These are phyloP conservation scores for Platypus cylindrus DNA, from an alignment of 2,888 invertebrate species.

Conservation along the genomic window DNA sequence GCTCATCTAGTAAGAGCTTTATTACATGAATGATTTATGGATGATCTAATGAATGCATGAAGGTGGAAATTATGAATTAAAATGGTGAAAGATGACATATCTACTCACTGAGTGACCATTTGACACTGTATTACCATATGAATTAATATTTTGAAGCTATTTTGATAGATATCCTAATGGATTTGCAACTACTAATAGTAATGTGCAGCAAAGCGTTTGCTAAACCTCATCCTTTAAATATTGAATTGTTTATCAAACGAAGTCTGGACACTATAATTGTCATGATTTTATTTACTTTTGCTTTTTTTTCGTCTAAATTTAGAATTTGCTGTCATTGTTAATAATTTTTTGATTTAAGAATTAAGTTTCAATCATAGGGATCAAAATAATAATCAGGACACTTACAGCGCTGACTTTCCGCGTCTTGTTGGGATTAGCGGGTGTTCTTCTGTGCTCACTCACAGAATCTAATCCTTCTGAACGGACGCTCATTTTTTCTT, in stretches of 20 bases:
- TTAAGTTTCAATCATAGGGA: slow-evolving; percentile 17
- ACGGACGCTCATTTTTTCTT: slow-evolving; percentile 82
- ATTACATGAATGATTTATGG: too few species aligned
- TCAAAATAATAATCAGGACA: slow-evolving; percentile 34
- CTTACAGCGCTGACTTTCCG: slow-evolving; percentile 92
- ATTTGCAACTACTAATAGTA: slow-evolving; percentile 21
- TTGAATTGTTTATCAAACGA: slow-evolving; percentile 21
- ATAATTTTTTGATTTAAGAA: too few species aligned
- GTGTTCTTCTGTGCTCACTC: slow-evolving; percentile 61
- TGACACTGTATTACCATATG: too few species aligned
- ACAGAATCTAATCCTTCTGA: slow-evolving; percentile 76
- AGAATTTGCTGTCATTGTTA: too few species aligned
- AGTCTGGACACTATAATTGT: slow-evolving; percentile 38
- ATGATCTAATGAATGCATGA: too few species aligned
- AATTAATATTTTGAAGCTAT: too few species aligned
- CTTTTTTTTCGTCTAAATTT: slow-evolving; percentile 13
- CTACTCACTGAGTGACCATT: too few species aligned
- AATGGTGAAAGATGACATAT: too few species aligned
- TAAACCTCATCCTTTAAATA: slow-evolving; percentile 16
- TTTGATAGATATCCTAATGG: slow-evolving; percentile 16
- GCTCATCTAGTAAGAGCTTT: too few species aligned
- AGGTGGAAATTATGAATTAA: too few species aligned
- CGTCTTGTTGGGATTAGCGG: slow-evolving; percentile 49
- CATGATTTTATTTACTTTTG: slow-evolving; percentile 32
- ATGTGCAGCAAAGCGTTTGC: slow-evolving; percentile 24